Conservation (phyloP, 2,113 vertebrate genomes). For the Patagioenas fasciata region DNA sequence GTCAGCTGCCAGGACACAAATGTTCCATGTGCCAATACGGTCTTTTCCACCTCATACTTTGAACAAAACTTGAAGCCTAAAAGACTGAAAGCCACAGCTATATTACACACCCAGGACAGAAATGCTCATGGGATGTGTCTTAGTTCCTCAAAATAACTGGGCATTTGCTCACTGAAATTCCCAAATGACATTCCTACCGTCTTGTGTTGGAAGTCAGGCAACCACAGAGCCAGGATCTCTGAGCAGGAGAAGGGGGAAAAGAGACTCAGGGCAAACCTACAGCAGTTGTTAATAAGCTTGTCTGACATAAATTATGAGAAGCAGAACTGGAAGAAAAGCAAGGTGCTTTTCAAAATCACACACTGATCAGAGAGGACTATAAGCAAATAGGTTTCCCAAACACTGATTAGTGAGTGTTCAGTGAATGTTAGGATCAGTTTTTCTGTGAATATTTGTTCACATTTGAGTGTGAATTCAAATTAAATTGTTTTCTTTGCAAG, state of each 20-base stretch:
- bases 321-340: background rate
- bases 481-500: background rate
- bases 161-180: background rate
- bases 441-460: background rate
- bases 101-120: background rate
- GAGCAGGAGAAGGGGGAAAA: background rate
- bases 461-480: background rate
- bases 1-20: background rate
- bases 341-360: background rate
- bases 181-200: background rate
- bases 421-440: background rate
- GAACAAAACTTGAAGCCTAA: background rate
- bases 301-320: background rate
- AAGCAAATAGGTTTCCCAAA: background rate
- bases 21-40: accelerated
- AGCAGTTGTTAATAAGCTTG: background rate
- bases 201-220: background rate
- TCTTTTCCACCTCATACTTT: background rate
- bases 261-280: background rate
- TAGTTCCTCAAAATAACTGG: background rate
- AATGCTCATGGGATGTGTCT: accelerated
- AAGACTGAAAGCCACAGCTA: background rate
- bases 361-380: background rate
- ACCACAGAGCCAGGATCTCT: background rate
- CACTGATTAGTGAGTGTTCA: background rate